phyloP scores from a whole-genome alignment of 2,888 invertebrate genomes.

The Agriotes lineatus region DNA sequence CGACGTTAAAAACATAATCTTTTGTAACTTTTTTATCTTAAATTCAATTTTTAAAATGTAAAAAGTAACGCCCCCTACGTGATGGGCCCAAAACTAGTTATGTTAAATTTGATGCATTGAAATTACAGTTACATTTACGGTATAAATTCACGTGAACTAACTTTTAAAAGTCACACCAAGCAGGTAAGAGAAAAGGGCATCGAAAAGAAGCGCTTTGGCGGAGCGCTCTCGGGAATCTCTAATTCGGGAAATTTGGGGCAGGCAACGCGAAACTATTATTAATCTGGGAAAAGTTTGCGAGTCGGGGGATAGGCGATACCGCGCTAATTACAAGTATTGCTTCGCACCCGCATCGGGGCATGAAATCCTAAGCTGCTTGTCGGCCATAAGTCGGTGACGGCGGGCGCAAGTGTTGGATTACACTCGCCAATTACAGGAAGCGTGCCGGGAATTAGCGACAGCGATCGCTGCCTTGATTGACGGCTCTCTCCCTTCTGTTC shows the following conservation, averaged over 20 bases:
- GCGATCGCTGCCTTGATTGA: constrained; percentile 54
- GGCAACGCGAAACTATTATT: constrained; percentile 34
- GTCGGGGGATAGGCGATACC: constrained; percentile 46
- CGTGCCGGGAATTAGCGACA: constrained; percentile 61
- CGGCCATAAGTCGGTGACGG: constrained; percentile 54
- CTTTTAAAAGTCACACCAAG: too few species aligned
- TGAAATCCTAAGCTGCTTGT: constrained; percentile 65
- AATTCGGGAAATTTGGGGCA: constrained; percentile 3
- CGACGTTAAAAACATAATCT: too few species aligned
- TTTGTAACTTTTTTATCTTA: too few species aligned
- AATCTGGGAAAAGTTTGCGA: constrained; percentile 39
- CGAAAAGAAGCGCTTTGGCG: not conserved
- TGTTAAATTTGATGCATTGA: too few species aligned
- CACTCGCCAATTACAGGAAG: constrained; percentile 64
- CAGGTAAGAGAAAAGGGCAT: too few species aligned
- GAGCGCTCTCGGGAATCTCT: not conserved
- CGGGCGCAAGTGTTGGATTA: constrained; percentile 62
- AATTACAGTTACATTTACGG: too few species aligned
- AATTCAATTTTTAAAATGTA: too few species aligned
- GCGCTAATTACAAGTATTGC: constrained; percentile 52
- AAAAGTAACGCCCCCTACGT: too few species aligned
- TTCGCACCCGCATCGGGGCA: constrained; percentile 53
- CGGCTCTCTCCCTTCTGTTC: constrained; percentile 42
- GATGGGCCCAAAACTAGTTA: too few species aligned
- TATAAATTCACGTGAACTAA: too few species aligned